Evolutionary conservation across 1,140 invertebrate species (phyloP), one percentile per base, ranked within the genome.

Genomic region (Venturia canescens): DNA sequence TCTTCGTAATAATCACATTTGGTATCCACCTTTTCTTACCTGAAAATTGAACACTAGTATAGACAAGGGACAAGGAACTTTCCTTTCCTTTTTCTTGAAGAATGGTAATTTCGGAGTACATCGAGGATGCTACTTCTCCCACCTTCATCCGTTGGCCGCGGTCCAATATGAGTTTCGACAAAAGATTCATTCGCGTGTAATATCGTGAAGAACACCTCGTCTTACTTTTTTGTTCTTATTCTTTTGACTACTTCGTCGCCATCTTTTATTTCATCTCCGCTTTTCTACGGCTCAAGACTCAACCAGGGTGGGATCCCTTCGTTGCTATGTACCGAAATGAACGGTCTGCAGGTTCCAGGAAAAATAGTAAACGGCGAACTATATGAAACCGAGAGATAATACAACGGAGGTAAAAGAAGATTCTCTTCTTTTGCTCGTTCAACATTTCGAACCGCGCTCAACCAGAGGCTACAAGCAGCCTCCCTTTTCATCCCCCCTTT

Each of bases 161-260:
- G 75, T 38, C 57, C 75, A 77, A 77, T 66, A 77, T 38, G 57
- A 77, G 44, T 77, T 66, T 48, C 34, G 15, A 77, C 75, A 77
- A 77, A 77, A 77, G 75, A 77, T 77, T 34, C 57, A 77, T 77
- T 77, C 75, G 23, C 27, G 60, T 77, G 75, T 77, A 77, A 77
- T 77, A 77, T 77, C 75, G 27, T 44, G 75, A 63, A 23, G 57
- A 66, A 77, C 57, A 77, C 75, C 75, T 26, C 60, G 34, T 29
- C 6, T 34, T n/a, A 27, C 23, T n/a, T 63, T 63, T 23, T 13
- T 63, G 3, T 6, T 76, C 26, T 34, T 76, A 16, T 76, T 76
- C 26, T 18, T 23, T 57, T 74, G 23, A 23, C 21, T 26, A 66
- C 27, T 27, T n/a, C 23, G 38, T 44, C 38, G 38, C 21, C 23